Conservation (phyloP, 2,888 invertebrate species). For the Celastrina argiolus region DNA sequence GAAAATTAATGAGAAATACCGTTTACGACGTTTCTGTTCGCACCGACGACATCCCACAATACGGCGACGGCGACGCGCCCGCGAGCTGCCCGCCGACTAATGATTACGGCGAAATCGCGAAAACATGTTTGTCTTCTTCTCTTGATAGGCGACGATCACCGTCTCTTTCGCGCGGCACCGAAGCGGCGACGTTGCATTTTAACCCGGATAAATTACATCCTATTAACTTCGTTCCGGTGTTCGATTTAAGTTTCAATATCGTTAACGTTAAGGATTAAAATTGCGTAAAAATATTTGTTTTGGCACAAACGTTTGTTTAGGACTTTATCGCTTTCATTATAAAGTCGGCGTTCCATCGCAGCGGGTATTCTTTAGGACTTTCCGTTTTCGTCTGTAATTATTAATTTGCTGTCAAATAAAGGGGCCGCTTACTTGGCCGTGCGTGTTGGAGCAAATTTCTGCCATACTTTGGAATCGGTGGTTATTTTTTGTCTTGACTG, state of each 20-base stretch:
- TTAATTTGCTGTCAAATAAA: slow-evolving; percentile 79
- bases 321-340: slow-evolving; percentile 60
- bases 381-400: slow-evolving; percentile 62
- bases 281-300: slow-evolving; percentile 60
- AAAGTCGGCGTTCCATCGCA: slow-evolving; percentile 62
- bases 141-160: slow-evolving; percentile 34
- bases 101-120: slow-evolving; percentile 60
- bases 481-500: slow-evolving; percentile 67
- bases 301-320: slow-evolving; percentile 55
- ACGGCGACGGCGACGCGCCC: slow-evolving; percentile 59
- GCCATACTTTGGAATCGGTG: slow-evolving; percentile 75
- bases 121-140: slow-evolving; percentile 58
- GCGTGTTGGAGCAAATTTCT: slow-evolving; percentile 77
- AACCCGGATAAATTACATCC: slow-evolving; percentile 76
- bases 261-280: slow-evolving; percentile 68
- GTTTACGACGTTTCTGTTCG: slow-evolving; percentile 67
- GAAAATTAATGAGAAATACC: slow-evolving; percentile 73
- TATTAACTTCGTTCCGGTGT: slow-evolving; percentile 71
- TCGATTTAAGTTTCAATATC: slow-evolving; percentile 74
- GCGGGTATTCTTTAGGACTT: slow-evolving; percentile 56
- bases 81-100: slow-evolving; percentile 58
- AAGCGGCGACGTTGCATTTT: slow-evolving; percentile 70
- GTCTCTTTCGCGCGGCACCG: slow-evolving; percentile 60
- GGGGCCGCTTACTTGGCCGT: slow-evolving; percentile 77
- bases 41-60: slow-evolving; percentile 63